These are phyloP conservation scores for Cryptocheilus praepositus DNA, from an alignment of 2,888 invertebrate genomes.

Conservation along the genomic window DNA sequence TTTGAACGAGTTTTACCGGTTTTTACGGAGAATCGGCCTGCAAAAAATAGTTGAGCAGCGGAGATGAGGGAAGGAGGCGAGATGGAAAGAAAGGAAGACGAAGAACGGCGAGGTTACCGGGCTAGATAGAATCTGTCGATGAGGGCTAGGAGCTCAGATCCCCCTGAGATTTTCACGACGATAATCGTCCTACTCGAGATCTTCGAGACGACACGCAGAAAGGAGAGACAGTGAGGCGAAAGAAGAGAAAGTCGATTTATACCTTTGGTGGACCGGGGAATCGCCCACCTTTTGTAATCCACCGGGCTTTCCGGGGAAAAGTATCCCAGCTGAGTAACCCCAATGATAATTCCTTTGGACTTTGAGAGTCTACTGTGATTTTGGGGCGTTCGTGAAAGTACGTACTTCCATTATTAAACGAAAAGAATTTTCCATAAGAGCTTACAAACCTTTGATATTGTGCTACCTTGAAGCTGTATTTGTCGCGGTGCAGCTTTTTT, in stretches of 20 bases:
- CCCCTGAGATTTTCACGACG: constrained; percentile 58
- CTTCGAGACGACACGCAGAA: constrained; percentile 42
- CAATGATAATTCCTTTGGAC: constrained; percentile 41
- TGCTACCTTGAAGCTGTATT: no score
- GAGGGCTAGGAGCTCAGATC: constrained; percentile 46
- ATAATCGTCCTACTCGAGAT: constrained; percentile 59
- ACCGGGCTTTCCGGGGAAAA: constrained; percentile 33
- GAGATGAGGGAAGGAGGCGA: constrained; percentile 11
- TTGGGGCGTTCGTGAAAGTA: neutral
- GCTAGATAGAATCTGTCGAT: constrained; percentile 57
- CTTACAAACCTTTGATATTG: no score
- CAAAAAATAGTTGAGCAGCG: constrained; percentile 36
- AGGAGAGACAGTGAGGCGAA: neutral
- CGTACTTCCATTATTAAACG: no score
- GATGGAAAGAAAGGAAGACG: constrained; percentile 22
- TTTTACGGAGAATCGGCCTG: constrained; percentile 53
- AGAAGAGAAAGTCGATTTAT: constrained; percentile 38
- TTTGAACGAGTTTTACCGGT: constrained; percentile 64
- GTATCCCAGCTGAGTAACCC: constrained; percentile 43
- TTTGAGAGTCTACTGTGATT: neutral
- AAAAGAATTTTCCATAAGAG: no score
- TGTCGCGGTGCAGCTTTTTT: no score
- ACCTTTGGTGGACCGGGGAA: constrained; percentile 45
- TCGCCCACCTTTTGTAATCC: constrained; percentile 56
- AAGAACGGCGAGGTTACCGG: constrained; percentile 29